Conservation (phyloP, 2,113 vertebrate species). For the Coptodon bakossiorum region DNA sequence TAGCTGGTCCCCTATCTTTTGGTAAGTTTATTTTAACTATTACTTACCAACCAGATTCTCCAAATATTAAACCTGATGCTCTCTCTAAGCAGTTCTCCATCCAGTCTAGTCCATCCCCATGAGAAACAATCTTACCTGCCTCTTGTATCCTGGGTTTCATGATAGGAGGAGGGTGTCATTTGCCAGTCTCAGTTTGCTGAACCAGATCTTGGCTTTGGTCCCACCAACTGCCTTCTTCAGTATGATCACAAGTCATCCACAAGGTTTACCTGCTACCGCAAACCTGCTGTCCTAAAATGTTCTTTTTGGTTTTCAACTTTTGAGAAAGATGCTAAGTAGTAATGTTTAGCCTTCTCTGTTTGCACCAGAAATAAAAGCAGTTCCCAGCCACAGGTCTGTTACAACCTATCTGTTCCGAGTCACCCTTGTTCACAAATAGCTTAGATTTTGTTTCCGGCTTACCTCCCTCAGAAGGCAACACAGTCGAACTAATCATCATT, state of each 20-base stretch:
- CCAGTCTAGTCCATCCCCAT: not conserved
- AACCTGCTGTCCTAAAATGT: not conserved
- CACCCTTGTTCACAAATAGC: not conserved
- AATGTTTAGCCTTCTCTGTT: not conserved
- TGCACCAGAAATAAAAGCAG: not conserved
- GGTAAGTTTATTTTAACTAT: too few relatives aligned
- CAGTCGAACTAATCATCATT: not conserved
- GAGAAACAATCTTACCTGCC: not conserved
- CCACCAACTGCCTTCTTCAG: not conserved
- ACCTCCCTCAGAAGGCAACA: not conserved
- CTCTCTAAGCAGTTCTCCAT: not conserved
- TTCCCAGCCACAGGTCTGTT: not conserved
- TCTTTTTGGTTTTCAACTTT: not conserved
- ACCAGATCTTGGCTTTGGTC: not conserved
- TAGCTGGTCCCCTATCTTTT: too few relatives aligned
- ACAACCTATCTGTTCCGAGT: not conserved
- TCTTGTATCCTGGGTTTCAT: not conserved
- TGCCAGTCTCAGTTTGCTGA: not conserved
- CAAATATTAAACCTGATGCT: too few relatives aligned
- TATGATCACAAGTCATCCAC: not conserved
- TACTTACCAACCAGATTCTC: too few relatives aligned
- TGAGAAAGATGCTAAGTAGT: not conserved
- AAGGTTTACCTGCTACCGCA: not conserved
- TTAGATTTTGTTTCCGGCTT: accelerated
- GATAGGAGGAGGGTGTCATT: not conserved